Evolutionary conservation across 2,113 vertebrate genomes (phyloP), one percentile per base, ranked within the genome.

Genomic region (Synodontis membranacea): DNA sequence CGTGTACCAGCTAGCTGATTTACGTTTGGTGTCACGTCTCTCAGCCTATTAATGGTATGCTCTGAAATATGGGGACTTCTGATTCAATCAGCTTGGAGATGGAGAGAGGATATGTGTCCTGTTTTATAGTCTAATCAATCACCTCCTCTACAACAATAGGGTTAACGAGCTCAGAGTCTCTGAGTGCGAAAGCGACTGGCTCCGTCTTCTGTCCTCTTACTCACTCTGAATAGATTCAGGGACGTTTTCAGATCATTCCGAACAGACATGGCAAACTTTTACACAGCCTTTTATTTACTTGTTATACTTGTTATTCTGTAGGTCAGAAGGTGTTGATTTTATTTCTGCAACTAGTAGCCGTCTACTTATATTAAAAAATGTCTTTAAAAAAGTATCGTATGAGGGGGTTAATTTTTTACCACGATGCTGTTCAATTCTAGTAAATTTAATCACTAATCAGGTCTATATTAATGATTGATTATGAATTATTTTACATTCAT

Each of bases 11-110:
- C 44, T 81, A 31, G 60, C n/a, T 72, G 64, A 86, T 87, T 82
- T 76, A 91, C 85, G 2, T 74, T 84, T 88, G 85, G 81, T 72
- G 54, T 21, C n/a, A 84, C 54, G 80, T 88, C 84, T 89, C 80
- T 85, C 82, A 31, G 81, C n/a, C 42, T 82, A 46, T 81, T 86
- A 87, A 86, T 80, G 83, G 76, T 80, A 86, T 72, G 23, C 56
- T 79, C 23, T 89, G 86, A 89, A 89, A 88, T 89, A 89, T 89
- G 86, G 86, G 76, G 28, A 54, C 48, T n/a, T 88, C 76, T 80
- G 75, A 88, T 82, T 86, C 76, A 88, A 84, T 86, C 84, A 84
- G 84, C 48, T 80, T 78, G 85, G 46, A 86, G 79, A 86, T 58
- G 54, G 81, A 82, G 87, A 89, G 85, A 39, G 86, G 78, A 86